These are phyloP conservation scores for Xanthorhoe designata DNA, from an alignment of 2,888 invertebrate genomes.

Conservation along the genomic window DNA sequence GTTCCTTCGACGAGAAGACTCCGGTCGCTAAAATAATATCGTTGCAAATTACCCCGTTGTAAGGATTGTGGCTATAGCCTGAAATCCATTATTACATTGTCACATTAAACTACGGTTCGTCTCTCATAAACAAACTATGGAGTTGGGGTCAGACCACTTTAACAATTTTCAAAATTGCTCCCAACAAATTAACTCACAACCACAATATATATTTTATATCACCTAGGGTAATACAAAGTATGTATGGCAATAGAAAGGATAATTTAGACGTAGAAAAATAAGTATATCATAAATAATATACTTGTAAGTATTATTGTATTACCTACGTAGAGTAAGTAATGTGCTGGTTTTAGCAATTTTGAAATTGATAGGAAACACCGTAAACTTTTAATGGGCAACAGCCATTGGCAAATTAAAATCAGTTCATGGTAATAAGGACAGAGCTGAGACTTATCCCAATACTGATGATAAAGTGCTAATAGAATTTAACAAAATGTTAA, in stretches of 20 bases:
- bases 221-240: no score
- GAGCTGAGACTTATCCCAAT: not conserved
- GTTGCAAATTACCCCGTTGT: constrained; percentile 99
- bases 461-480: not conserved
- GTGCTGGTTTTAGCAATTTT: not conserved
- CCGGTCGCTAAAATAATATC: constrained; percentile 99
- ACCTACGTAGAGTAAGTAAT: not conserved
- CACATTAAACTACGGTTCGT: constrained; percentile 46
- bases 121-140: constrained; percentile 60
- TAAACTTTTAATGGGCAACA: not conserved
- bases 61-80: constrained; percentile 97
- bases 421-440: not conserved
- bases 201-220: no score
- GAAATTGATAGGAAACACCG: constrained; percentile 2
- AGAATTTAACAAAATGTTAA: not conserved
- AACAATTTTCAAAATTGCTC: not conserved
- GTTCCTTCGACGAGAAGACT: constrained; percentile 99
- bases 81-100: constrained; percentile 71
- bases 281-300: no score
- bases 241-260: no score
- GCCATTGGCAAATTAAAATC: not conserved
- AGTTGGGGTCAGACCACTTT: constrained; percentile 32
- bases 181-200: no score
- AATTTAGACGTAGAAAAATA: no score
- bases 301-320: no score